Percentiles rank a stretch among this genome's conserved stretches.
Evolutionary conservation across 92 coral and sea anemone genomes (phyloP).

Genomic region (Umimayanthus chanpuru): DNA sequence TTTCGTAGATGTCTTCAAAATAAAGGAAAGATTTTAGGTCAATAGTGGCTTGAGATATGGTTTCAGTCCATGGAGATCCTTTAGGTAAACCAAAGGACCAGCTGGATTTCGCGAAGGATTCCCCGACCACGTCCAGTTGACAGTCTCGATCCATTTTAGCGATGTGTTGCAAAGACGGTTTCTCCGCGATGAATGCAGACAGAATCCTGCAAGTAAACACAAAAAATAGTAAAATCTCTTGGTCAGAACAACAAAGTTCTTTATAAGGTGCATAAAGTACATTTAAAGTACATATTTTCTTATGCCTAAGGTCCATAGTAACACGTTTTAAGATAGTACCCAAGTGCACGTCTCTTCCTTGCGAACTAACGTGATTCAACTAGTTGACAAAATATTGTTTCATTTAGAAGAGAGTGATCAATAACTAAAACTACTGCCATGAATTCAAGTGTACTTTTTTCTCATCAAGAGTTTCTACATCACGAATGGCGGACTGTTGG

Average conservation of each 20-base stretch:
- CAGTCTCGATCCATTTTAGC: conserved; percentile 1
- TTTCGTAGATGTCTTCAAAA: conserved; percentile 10
- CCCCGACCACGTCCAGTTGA: not conserved
- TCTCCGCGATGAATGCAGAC: conserved; percentile 24
- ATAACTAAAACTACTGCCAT: not conserved
- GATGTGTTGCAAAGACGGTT: not conserved
- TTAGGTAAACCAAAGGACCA: conserved; percentile 26
- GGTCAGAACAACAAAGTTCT: not conserved
- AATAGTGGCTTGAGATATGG: not conserved
- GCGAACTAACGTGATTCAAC: not conserved
- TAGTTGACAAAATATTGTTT: too few species aligned
- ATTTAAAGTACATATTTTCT: not conserved
- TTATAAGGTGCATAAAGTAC: too few species aligned
- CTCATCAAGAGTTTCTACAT: not conserved
- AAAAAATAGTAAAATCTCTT: too few species aligned
- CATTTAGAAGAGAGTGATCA: not conserved
- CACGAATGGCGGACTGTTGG: not conserved
- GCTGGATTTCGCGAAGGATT: not conserved
- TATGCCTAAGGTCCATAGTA: too few species aligned
- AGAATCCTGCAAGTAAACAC: conserved; percentile 2
- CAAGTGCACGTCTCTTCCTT: not conserved
- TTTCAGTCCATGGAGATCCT: conserved; percentile 16
- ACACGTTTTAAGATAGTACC: not conserved
- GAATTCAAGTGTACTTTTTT: too few species aligned
- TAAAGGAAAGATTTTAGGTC: not conserved